Base-by-base conservation (phyloP, 2,888 invertebrate genomes). In the Tolmerus cingulatus region DNA sequence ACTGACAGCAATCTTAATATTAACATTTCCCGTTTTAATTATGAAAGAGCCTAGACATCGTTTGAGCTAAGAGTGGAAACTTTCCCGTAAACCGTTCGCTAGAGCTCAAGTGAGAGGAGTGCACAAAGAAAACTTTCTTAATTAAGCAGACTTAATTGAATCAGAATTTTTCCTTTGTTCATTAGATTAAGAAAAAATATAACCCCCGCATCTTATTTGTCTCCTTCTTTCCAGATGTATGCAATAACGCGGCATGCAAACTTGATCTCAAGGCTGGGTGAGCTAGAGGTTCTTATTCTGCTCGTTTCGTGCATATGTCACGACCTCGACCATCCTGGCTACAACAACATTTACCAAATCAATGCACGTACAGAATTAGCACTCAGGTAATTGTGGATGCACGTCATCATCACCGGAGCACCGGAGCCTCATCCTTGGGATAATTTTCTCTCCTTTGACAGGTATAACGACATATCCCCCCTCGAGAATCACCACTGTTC, bases 401-500 rank as follows among this genome's bases (percentile, higher is more conserved):
- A 74, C 51, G 34, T 55, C 81, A 79, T 46, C 79, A 84, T 84
- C 30, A 78, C 74, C 74, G n/a, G 46, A 16, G 57, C 23, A 76
- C 37, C 30, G 43, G 37, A 55, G n/a, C 57, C 76, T 57, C 27
- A 55, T 34, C 74, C 40, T 46, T 46, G 86, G 27, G 43, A 40
- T 66, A 46, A 43, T 87, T 86, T 84, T 16, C 79, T 77, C 57
- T 79, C 43, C 30, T 76, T 74, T 79, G 89, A 9, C 88, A 93
- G 93, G 88, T 97, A 97, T 93, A 97, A 97, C 92, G 97, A 97
- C 93, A 96, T 97, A 91, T 97, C 96, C 86, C 97, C 97, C 3
- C 93, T 97, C 91, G 97, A 97, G 92, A 97, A 97, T 92, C 97
- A 97, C 92, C 97, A 97, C 91, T 97, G 97, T 92, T 96, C 96